Conservation (phyloP, 2,113 vertebrate genomes). For the Sapayoa aenigma region DNA sequence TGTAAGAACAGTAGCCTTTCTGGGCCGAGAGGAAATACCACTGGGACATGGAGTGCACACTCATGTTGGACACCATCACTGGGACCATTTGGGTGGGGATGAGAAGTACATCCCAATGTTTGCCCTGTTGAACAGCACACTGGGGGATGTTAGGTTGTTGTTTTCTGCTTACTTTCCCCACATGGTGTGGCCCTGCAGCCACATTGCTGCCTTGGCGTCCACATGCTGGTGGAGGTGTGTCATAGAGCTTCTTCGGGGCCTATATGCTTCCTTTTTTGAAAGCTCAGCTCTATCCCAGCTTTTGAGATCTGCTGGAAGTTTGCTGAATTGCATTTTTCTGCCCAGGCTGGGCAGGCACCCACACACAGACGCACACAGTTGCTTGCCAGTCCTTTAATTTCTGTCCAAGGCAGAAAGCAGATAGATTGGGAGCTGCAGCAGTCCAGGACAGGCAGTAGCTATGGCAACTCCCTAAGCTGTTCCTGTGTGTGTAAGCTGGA, state of each 20-base stretch:
- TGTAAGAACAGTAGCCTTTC: neutral
- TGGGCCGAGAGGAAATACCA: neutral
- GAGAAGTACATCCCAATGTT: neutral
- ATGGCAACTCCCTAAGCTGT: neutral
- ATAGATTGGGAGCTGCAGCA: neutral
- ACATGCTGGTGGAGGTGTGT: neutral
- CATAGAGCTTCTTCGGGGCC: neutral
- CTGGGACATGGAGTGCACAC: accelerated
- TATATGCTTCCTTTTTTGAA: neutral
- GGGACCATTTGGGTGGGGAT: neutral
- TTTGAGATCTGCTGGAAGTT: neutral
- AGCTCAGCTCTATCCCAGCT: neutral
- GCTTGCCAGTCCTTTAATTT: neutral
- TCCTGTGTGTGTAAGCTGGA: neutral
- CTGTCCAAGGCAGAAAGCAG: neutral
- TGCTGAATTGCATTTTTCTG: neutral
- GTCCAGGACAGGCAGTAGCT: neutral
- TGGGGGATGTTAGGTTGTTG: neutral
- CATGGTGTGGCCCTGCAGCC: neutral
- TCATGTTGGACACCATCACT: accelerated
- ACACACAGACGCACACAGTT: neutral
- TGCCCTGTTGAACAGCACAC: neutral
- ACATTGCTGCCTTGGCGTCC: neutral
- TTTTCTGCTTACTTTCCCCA: neutral
- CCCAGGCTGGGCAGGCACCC: neutral